A percentile compares a stretch with the other conserved stretches of the same genome.
These are phyloP conservation scores for Cactoblastis cactorum DNA, from an alignment of 2,888 invertebrate species.

Conservation along the genomic window DNA sequence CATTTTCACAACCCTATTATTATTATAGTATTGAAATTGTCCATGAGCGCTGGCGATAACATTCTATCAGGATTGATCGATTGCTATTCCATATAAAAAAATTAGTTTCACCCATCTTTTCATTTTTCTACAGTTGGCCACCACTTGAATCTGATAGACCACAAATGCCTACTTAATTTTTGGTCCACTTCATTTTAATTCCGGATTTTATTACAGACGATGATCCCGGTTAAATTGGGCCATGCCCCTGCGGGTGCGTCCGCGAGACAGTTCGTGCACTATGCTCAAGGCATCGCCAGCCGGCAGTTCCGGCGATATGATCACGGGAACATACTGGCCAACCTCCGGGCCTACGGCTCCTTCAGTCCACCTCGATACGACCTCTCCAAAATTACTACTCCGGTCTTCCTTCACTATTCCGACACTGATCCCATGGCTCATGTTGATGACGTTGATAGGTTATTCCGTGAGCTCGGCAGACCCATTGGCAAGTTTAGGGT, in stretches of 20 bases:
- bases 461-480: constrained; percentile 75
- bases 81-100: no score
- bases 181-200: background rate
- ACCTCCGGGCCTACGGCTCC: constrained; percentile 75
- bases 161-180: no score
- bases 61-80: no score
- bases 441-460: constrained; percentile 72
- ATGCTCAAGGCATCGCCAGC: constrained; percentile 81
- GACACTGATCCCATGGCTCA: constrained; percentile 82
- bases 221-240: constrained; percentile 83
- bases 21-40: no score
- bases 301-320: constrained; percentile 79
- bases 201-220: constrained; percentile 52
- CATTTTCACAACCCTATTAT: no score
- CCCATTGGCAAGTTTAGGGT: constrained; percentile 78
- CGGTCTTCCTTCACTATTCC: constrained; percentile 83
- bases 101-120: no score
- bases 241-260: constrained; percentile 86
- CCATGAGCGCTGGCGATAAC: no score
- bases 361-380: constrained; percentile 79
- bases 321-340: constrained; percentile 64
- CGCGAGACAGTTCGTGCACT: constrained; percentile 85
- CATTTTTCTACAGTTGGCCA: no score
- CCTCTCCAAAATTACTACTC: constrained; percentile 74
- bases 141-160: no score